These are phyloP conservation scores for Cryptocephalus primarius DNA, from an alignment of 2,888 invertebrate genomes.

Conservation along the genomic window DNA sequence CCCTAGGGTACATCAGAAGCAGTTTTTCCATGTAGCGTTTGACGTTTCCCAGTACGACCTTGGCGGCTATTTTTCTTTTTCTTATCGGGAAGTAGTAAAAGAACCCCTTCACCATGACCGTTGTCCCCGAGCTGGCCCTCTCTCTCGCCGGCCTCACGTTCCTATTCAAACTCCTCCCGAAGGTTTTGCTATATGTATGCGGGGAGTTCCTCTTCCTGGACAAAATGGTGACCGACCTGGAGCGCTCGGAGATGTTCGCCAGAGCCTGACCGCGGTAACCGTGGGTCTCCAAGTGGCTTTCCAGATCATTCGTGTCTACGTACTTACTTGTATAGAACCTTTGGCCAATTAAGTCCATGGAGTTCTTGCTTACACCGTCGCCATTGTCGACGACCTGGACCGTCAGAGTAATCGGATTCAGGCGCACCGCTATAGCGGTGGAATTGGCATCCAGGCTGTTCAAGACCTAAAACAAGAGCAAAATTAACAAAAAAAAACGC, in stretches of 20 bases:
- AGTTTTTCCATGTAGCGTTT: constrained; percentile 48
- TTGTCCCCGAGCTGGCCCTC: constrained; percentile 60
- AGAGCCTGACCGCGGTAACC: constrained; percentile 60
- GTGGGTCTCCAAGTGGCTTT: constrained; percentile 43
- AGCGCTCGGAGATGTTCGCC: constrained; percentile 45
- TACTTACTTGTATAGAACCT: constrained; percentile 58
- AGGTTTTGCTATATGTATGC: constrained; percentile 47
- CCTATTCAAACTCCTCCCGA: constrained; percentile 22
- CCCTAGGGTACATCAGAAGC: constrained; percentile 50
- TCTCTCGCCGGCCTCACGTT: constrained; percentile 26
- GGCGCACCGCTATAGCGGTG: constrained; percentile 56
- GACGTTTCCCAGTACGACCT: constrained; percentile 49
- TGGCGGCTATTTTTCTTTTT: constrained; percentile 41
- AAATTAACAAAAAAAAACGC: too few relatives aligned
- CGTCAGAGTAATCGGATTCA: constrained; percentile 47
- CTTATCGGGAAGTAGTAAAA: constrained; percentile 53
- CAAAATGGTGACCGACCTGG: constrained; percentile 47
- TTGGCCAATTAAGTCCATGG: constrained; percentile 48
- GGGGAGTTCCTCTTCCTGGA: constrained; percentile 39
- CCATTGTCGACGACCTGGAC: constrained; percentile 75
- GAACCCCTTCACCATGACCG: constrained; percentile 56
- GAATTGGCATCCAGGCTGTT: constrained; percentile 63
- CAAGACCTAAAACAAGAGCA: constrained; percentile 43
- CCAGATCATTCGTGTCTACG: constrained; percentile 40
- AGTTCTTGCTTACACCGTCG: constrained; percentile 46